These are phyloP conservation scores for Sebastes paucispinis DNA, from an alignment of 2,797 vertebrate species.

Conservation along the genomic window DNA sequence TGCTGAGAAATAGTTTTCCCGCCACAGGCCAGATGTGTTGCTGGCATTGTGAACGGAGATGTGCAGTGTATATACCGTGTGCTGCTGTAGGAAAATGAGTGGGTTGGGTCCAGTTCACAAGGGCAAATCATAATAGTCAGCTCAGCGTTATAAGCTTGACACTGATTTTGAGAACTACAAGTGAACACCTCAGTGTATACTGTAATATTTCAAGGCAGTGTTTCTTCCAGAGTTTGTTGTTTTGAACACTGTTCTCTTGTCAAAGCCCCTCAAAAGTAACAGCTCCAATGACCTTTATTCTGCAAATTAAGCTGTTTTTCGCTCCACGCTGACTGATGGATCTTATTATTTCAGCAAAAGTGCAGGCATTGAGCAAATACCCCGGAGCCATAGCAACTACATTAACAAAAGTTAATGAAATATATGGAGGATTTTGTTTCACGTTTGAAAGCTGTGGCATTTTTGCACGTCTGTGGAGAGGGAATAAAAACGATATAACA, in stretches of 20 bases:
- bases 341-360: conserved; percentile 84
- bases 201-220: conserved; percentile 31
- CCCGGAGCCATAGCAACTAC: conserved; percentile 77
- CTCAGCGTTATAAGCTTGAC: conserved; percentile 37
- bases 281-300: conserved; percentile 84
- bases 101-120: conserved; percentile 35
- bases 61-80: neutral
- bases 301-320: conserved; percentile 83
- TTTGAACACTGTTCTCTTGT: conserved; percentile 55
- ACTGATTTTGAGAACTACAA: conserved; percentile 13
- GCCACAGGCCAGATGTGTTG: neutral
- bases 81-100: conserved; percentile 22
- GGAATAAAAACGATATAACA: conserved; percentile 24
- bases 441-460: conserved; percentile 75
- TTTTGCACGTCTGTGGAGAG: conserved; percentile 43
- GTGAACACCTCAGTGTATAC: conserved; percentile 20
- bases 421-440: conserved; percentile 71
- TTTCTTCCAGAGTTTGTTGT: conserved; percentile 49
- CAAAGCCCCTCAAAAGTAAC: conserved; percentile 67
- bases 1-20: conserved; percentile 22
- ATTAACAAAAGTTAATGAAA: conserved; percentile 86
- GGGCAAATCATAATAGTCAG: conserved; percentile 27
- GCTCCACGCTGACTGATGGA: conserved; percentile 77
- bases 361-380: conserved; percentile 79
- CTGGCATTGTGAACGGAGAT: neutral